Evolutionary conservation across 2,113 vertebrate species (phyloP).

Genomic region (Plecotus auritus): DNA sequence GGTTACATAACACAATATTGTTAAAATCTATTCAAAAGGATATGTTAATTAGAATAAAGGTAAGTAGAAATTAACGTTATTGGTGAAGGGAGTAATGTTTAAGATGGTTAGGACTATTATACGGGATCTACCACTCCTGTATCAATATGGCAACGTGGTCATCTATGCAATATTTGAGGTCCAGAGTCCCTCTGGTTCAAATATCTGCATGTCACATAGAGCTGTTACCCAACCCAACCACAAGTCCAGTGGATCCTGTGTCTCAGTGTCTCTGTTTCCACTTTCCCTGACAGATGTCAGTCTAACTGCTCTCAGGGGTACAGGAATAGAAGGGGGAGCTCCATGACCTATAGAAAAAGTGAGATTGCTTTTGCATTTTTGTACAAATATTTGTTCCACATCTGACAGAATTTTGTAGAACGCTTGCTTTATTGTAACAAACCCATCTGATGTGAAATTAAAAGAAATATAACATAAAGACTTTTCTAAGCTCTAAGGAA

Average conservation of each 20-base stretch:
- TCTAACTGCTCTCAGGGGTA: not conserved
- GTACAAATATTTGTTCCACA: not conserved
- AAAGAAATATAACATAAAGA: not conserved
- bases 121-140: rapidly evolving
- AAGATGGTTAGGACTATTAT: not conserved
- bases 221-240: rapidly evolving
- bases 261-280: not conserved
- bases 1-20: not conserved
- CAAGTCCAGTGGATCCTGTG: rapidly evolving
- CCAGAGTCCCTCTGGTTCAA: rapidly evolving
- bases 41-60: not conserved
- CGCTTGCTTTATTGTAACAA: not conserved
- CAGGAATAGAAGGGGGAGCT: rapidly evolving
- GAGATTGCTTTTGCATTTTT: not conserved
- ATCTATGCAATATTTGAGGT: not conserved
- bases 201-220: not conserved
- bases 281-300: not conserved
- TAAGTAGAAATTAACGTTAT: not conserved
- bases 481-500: not conserved
- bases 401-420: not conserved
- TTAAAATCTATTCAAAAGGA: not conserved
- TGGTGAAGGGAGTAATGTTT: not conserved
- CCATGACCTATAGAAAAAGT: not conserved
- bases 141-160: not conserved
- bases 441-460: not conserved